Conservation (phyloP, 2,888 invertebrate genomes). For the Drosophila rellima region DNA sequence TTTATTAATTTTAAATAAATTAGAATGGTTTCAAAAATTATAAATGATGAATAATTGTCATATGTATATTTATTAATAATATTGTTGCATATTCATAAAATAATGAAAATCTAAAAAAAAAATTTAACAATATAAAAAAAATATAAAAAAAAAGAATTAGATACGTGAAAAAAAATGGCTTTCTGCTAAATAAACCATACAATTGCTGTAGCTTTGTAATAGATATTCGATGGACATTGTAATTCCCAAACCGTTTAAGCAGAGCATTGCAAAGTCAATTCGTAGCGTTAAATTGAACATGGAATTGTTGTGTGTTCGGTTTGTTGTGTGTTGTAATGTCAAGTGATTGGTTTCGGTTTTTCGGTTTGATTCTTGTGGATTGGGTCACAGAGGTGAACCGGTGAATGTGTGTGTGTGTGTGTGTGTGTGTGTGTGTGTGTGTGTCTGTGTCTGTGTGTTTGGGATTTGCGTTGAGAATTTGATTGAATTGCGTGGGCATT, state of each 20-base stretch:
- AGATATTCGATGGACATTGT: neutral
- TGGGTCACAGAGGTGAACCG: constrained; percentile 1
- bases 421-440: constrained; percentile 6
- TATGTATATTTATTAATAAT: no score
- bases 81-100: no score
- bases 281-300: constrained; percentile 23
- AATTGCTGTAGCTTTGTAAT: neutral
- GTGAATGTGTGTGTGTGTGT: constrained; percentile 1
- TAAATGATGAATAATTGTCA: no score
- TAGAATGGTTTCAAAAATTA: no score
- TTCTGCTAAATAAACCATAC: neutral
- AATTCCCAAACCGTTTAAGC: neutral
- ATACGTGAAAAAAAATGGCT: neutral
- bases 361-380: constrained; percentile 17
- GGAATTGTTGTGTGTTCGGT: constrained; percentile 17
- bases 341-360: constrained; percentile 72
- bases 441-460: neutral
- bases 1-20: no score
- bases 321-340: constrained; percentile 52
- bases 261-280: constrained; percentile 34
- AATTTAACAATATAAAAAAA: no score
- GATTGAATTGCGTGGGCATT: constrained; percentile 67
- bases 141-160: neutral
- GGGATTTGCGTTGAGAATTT: constrained; percentile 49
- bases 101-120: no score